Base-by-base conservation (phyloP, 2,888 invertebrate genomes). In the Chesias legatella region DNA sequence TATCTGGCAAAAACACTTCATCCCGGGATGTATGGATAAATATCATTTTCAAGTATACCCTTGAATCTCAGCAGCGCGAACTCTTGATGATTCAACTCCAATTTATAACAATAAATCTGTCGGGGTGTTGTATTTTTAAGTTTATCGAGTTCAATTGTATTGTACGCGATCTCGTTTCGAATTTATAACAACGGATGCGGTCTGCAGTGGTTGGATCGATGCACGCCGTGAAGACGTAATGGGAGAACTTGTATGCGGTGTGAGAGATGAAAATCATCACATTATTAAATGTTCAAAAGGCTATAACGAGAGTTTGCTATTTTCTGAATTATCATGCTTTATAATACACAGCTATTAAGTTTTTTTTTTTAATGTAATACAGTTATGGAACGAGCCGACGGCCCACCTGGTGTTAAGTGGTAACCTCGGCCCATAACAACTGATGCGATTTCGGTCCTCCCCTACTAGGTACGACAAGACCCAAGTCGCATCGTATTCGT, bases 171-270 rank as follows among this genome's bases (percentile, higher is more conserved):
- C 34, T 34, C 37, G 32, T 48, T 48, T 41, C 33, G 41, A 35
- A 46, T 44, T 43, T 40, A 40, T 30, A 49, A 47, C 44, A 53
- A 48, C 48, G 48, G 50, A 48, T 48, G 56, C 55, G 51, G 55
- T 51, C 45, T 44, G 35, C 38, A 43, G 30, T 43, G 39, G 41
- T 33, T 28, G 24, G 48, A 50, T 45, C 44, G 45, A 53, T 49
- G 46, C 33, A 30, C 43, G 41, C 43, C 35, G 42, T 43, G 45
- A 48, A 43, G 43, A 53, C 43, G 34, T 35, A 43, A 34, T 41
- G 40, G 32, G 42, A 44, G 28, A 47, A 29, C 31, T 33, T 23
- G 32, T 33, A 45, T 48, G 41, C 37, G 41, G 33, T 21, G 32
- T 22, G 29, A 36, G 39, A 50, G 40, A 43, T 45, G 47, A 34